Percentiles rank a stretch among this genome's conserved stretches.
phyloP scores from a whole-genome alignment of 2,888 invertebrate genomes.

The Lochmaea capreae region DNA sequence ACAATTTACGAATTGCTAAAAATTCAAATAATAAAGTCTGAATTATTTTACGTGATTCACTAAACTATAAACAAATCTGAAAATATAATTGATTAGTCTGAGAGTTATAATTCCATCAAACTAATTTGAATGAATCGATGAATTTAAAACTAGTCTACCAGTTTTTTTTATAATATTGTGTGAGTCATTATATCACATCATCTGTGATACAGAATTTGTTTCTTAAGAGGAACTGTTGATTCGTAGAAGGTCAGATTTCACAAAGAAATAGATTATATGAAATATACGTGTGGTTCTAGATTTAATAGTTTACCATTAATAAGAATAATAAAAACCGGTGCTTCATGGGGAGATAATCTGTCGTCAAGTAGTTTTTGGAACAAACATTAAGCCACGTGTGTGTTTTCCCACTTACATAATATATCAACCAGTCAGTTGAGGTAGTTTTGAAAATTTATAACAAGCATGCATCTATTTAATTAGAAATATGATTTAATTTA shows the following conservation, averaged over 20 bases:
- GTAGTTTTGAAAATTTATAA: neutral
- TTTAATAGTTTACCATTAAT: slow-evolving; percentile 14
- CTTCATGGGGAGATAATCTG: neutral
- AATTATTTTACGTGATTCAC: no score
- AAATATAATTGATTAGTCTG: no score
- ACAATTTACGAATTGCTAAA: no score
- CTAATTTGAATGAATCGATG: neutral
- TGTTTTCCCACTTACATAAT: neutral
- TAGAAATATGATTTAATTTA: no score
- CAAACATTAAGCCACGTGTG: neutral
- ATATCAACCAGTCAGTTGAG: neutral
- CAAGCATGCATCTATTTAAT: no score
- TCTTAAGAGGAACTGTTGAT: slow-evolving; percentile 1
- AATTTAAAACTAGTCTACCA: neutral
- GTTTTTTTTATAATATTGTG: neutral
- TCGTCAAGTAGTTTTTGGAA: neutral
- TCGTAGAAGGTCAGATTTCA: slow-evolving; percentile 11
- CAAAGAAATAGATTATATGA: neutral
- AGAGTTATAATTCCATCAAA: neutral
- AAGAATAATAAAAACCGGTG: neutral
- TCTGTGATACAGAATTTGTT: slow-evolving; percentile 4
- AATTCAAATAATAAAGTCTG: no score
- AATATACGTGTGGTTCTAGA: slow-evolving; percentile 9
- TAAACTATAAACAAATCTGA: no score
- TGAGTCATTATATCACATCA: neutral